Conservation (phyloP, 2,113 vertebrate genomes). For the Rhadina sibilatrix region DNA sequence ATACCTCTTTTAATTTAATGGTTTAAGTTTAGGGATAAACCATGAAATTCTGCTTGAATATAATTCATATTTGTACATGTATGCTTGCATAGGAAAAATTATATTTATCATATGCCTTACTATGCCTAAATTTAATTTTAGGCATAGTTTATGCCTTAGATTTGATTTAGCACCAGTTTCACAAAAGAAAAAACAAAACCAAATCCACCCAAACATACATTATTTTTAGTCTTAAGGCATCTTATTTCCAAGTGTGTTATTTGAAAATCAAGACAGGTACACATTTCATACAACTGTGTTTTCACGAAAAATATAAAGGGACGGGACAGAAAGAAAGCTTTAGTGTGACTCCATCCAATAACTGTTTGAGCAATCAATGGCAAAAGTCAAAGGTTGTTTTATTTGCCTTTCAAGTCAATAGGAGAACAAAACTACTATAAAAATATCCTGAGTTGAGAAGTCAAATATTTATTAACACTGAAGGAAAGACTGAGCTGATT, state of each 20-base stretch:
- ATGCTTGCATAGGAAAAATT: background rate
- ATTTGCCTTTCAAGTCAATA: constrained; percentile 67
- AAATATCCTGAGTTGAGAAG: constrained; percentile 67
- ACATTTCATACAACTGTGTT: background rate
- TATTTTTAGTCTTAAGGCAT: background rate
- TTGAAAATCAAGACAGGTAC: background rate
- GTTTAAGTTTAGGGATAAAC: background rate
- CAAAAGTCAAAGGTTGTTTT: constrained; percentile 74
- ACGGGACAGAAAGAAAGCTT: background rate
- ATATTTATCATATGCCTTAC: background rate
- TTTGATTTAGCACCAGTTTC: background rate
- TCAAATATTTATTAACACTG: constrained; percentile 57
- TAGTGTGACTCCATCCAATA: background rate
- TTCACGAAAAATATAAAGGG: background rate
- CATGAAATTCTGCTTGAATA: background rate
- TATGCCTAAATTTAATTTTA: background rate
- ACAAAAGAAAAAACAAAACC: background rate
- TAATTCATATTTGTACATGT: background rate
- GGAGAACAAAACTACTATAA: constrained; percentile 68
- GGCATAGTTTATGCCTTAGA: too few relatives aligned
- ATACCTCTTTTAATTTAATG: background rate
- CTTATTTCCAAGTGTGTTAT: background rate
- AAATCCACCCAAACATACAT: background rate
- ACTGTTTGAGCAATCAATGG: constrained; percentile 67
- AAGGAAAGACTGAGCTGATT: constrained; percentile 21